Evolutionary conservation across 2,888 invertebrate species (phyloP).

Genomic region (Sphinx pinastri): DNA sequence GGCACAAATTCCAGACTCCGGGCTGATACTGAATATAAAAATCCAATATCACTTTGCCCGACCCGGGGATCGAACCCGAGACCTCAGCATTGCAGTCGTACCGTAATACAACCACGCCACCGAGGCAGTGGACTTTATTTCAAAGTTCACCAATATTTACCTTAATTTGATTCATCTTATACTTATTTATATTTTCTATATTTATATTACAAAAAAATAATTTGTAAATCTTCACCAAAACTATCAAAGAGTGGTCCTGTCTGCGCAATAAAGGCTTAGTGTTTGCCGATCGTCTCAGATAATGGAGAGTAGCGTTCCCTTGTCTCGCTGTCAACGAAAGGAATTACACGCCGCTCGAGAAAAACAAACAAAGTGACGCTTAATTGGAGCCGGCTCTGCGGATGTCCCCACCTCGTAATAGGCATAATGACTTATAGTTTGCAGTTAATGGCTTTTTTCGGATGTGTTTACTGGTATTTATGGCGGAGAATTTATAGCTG

Average conservation of each 20-base stretch:
- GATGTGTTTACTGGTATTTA: not conserved
- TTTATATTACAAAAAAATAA: too few relatives aligned
- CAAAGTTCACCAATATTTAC: too few relatives aligned
- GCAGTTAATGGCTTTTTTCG: not conserved
- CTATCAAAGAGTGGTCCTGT: not conserved
- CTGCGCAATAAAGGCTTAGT: not conserved
- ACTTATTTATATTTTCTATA: too few relatives aligned
- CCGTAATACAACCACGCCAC: too few relatives aligned
- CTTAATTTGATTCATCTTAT: too few relatives aligned
- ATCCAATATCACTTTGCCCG: too few relatives aligned
- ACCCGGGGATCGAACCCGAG: too few relatives aligned
- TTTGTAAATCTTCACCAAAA: too few relatives aligned
- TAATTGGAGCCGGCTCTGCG: constrained; percentile 31
- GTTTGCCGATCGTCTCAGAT: constrained; percentile 15
- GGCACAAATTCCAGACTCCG: too few relatives aligned
- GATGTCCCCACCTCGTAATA: constrained; percentile 22
- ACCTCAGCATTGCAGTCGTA: too few relatives aligned
- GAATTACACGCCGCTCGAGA: constrained; percentile 40
- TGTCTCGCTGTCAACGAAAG: constrained; percentile 43
- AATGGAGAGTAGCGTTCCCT: constrained; percentile 28
- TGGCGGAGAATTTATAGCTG: not conserved
- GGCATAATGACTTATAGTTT: constrained; percentile 26
- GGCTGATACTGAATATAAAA: too few relatives aligned
- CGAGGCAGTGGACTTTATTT: too few relatives aligned
- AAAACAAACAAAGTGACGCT: constrained; percentile 37